Conservation (phyloP, 1,140 invertebrate species). For the Sipha flava region DNA sequence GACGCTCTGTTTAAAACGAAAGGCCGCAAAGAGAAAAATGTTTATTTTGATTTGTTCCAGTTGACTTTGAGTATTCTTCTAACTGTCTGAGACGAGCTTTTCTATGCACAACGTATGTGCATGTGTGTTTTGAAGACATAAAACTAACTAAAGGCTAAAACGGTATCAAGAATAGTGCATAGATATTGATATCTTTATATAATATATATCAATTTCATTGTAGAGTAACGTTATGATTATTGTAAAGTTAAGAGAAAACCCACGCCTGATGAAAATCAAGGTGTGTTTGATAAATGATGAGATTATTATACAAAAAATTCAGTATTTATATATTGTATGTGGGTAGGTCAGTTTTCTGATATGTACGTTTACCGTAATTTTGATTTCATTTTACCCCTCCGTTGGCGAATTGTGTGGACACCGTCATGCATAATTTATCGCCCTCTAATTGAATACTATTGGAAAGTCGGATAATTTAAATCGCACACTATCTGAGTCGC, state of each 20-base stretch:
- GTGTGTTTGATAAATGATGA: neutral
- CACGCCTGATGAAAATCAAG: neutral
- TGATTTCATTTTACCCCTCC: neutral
- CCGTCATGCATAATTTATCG: neutral
- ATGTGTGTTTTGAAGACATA: no score
- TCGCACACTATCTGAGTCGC: neutral
- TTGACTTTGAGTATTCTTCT: no score
- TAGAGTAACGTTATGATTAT: neutral
- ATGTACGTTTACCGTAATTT: neutral
- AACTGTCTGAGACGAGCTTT: no score
- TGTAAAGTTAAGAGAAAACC: neutral
- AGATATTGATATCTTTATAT: no score
- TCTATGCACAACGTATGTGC: no score
- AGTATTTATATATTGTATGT: neutral
- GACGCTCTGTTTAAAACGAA: no score
- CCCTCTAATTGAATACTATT: constrained; percentile 17
- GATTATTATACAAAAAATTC: neutral
- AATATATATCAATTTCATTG: no score
- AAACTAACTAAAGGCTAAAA: no score
- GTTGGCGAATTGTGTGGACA: neutral
- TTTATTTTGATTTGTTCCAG: no score
- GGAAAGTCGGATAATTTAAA: constrained; percentile 1
- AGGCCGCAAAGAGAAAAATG: no score
- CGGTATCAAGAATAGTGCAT: no score
- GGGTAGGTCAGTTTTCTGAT: no score